Percentiles rank a stretch among this genome's conserved stretches.
Conservation (phyloP, 2,113 vertebrate species). For the Lamprotornis superbus region DNA sequence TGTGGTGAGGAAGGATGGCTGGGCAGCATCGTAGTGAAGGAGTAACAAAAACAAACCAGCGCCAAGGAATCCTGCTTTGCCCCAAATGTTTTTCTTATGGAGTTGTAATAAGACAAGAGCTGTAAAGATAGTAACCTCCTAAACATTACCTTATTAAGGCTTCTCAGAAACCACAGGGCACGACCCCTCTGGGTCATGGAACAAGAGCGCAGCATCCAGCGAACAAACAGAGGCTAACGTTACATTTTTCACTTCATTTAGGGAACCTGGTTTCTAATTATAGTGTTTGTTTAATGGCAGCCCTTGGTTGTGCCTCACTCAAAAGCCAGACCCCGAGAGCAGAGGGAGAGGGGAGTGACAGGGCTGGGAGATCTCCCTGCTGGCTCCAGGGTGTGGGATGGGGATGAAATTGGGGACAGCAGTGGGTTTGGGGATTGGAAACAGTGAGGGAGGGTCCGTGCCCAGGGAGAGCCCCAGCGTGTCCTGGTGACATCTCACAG, state of each 20-base stretch:
- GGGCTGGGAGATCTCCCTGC: background rate
- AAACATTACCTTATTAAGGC: constrained; percentile 89
- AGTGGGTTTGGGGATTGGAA: fast-evolving
- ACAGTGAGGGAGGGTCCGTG: background rate
- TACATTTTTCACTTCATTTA: constrained; percentile 82
- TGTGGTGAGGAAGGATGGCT: background rate
- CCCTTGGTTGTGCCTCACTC: constrained; percentile 13
- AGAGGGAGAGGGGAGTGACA: background rate
- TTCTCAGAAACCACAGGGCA: constrained; percentile 77
- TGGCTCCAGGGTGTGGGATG: fast-evolving
- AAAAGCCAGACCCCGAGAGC: constrained; percentile 7
- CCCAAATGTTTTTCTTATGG: constrained; percentile 73
- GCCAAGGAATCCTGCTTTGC: constrained; percentile 61
- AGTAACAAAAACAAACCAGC: constrained; percentile 38
- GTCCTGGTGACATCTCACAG: background rate
- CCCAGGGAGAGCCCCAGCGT: background rate
- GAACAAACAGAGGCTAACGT: constrained; percentile 77
- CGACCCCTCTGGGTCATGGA: constrained; percentile 77
- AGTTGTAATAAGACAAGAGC: constrained; percentile 68
- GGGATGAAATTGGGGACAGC: background rate
- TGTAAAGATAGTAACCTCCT: constrained; percentile 76
- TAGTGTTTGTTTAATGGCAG: constrained; percentile 77
- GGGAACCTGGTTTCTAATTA: constrained; percentile 80
- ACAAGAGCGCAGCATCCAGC: constrained; percentile 74
- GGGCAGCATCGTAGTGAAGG: background rate